Evolutionary conservation across 2,113 vertebrate genomes (phyloP).

Genomic region (Coracopsis vasa): DNA sequence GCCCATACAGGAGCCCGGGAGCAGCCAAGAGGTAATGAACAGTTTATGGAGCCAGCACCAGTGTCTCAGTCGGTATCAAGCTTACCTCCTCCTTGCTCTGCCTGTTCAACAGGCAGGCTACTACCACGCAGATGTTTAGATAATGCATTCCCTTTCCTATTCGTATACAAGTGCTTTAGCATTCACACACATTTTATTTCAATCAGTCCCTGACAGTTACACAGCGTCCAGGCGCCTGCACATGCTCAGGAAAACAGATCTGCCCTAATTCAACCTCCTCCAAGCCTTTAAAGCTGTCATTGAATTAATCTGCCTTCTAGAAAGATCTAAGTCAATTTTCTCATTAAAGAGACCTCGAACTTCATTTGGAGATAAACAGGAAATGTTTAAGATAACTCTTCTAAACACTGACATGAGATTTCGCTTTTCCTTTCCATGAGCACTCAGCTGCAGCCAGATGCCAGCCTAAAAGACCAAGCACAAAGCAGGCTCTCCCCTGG

Average conservation of each 20-base stretch:
- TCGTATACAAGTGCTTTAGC: accelerated
- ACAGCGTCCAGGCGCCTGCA: neutral
- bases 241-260: neutral
- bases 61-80: neutral
- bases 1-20: accelerated
- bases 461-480: neutral
- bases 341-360: neutral
- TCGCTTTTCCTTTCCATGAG: neutral
- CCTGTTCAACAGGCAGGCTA: neutral
- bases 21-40: accelerated
- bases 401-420: neutral
- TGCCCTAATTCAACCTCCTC: neutral
- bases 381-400: neutral
- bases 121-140: accelerated
- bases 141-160: accelerated
- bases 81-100: neutral
- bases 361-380: slow-evolving; percentile 46
- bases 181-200: accelerated
- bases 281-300: neutral
- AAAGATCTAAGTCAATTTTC: neutral
- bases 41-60: neutral
- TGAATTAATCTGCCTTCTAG: neutral
- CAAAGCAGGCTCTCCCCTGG: neutral
- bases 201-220: neutral
- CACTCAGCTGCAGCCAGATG: neutral